Evolutionary conservation across 1,140 invertebrate species (phyloP).

Genomic region (Ceratitis capitata): DNA sequence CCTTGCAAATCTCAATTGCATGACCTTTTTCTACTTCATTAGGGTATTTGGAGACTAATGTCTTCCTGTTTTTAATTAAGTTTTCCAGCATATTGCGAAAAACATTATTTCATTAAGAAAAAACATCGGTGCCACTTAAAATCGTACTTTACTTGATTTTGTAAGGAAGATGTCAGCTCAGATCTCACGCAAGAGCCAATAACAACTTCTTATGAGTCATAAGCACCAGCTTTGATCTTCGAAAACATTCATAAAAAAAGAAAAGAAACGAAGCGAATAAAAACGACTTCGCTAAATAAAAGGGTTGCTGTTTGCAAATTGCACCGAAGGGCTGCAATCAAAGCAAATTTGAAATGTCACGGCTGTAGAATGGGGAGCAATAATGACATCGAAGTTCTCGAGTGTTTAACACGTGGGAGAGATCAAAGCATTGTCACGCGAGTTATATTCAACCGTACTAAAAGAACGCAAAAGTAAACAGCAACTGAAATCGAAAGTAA

Average conservation of each 20-base stretch:
- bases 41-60: no score
- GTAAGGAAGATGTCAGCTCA: no score
- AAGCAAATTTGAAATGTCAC: neutral
- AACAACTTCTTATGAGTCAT: neutral
- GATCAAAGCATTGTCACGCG: slow-evolving; percentile 39
- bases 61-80: neutral
- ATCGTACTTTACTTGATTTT: neutral
- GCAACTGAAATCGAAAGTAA: slow-evolving; percentile 6
- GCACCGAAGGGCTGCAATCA: neutral
- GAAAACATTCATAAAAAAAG: no score
- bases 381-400: neutral
- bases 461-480: neutral
- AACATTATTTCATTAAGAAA: neutral
- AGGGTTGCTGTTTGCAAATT: neutral
- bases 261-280: no score
- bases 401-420: slow-evolving; percentile 20
- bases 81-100: neutral
- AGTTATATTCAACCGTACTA: neutral
- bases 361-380: neutral
- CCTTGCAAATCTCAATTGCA: no score
- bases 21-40: no score
- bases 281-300: neutral
- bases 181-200: neutral
- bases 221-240: neutral
- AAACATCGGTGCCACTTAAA: neutral